Conservation (phyloP, 2,113 vertebrate genomes). For the Desmodus rotundus region DNA sequence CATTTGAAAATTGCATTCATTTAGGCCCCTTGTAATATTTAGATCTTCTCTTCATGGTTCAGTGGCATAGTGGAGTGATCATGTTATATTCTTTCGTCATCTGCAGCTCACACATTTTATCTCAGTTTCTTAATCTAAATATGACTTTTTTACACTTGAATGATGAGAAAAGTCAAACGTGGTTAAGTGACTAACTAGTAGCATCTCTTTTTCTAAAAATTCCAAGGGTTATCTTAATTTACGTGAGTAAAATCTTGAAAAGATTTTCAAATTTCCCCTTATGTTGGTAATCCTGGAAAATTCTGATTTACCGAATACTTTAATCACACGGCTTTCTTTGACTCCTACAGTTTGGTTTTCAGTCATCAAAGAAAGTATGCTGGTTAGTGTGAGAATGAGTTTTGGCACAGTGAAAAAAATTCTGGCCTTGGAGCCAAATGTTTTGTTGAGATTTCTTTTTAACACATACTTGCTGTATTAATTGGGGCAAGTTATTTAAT, state of each 20-base stretch:
- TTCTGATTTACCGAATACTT: background rate
- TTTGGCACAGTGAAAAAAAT: background rate
- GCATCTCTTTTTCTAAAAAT: background rate
- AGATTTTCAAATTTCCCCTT: background rate
- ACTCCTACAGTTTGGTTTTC: background rate
- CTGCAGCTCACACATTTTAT: background rate
- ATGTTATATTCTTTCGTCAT: background rate
- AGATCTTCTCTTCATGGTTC: background rate
- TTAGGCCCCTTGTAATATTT: background rate
- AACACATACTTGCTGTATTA: background rate
- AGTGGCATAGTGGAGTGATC: background rate
- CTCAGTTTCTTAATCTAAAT: background rate
- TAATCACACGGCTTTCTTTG: background rate
- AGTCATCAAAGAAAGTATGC: background rate
- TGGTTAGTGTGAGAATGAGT: background rate
- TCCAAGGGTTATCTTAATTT: background rate
- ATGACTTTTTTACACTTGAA: background rate
- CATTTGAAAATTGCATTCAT: background rate
- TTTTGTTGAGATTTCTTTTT: background rate
- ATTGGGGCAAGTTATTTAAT: background rate
- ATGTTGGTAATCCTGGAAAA: background rate
- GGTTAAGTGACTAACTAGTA: background rate
- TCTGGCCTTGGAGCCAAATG: background rate
- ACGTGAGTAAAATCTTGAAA: background rate
- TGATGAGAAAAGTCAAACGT: background rate